Base-by-base conservation (phyloP, 2,797 vertebrate genomes). In the Bucorvus abyssinicus region DNA sequence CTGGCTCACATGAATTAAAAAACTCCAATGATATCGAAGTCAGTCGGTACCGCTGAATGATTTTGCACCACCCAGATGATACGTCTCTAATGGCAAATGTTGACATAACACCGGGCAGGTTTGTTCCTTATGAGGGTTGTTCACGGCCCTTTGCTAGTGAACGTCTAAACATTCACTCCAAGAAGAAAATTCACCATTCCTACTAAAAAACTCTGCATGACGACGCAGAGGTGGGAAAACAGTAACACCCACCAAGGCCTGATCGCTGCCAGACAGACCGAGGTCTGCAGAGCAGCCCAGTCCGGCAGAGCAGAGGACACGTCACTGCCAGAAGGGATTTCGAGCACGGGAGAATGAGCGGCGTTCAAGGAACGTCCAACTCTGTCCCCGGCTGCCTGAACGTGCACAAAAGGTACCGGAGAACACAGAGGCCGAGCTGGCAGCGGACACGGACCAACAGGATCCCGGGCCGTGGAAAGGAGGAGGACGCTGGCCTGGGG, bases 301-400 rank as follows among this genome's bases (percentile, higher is more conserved):
- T 8, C 26, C 15, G 19, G 8, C 14, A 19, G 29, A 69, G 42
- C 29, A 18, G 45, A 65, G 23, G 1, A 9, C 20, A 7, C 17
- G 42, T 44, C 34, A 11, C 64, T 22, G 29, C 6, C 32, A 71
- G 44, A 0, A 61, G 69, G n/a, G 4, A 11, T 3, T 42, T 2
- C 0, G 2, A 60, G 47, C 24, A 40, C 29, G 36, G 20, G 57
- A 23, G 12, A 13, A 42, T 3, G n/a, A 77, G 55, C 27, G 6
- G 6, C 5, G 2, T 2, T 24, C 49, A 11, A 4, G 1, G 44
- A 18, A 14, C 2, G 19, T 8, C 5, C 0, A 45, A 26, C 56
- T 32, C 50, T 22, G 13, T 10, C 84, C 45, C 47, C 5, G 2
- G 42, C 50, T 53, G 64, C 75, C 44, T 34, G 50, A 57, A 32